Evolutionary conservation across 2,797 vertebrate species (phyloP), one percentile per base, ranked within the genome.

Genomic region (Pampus argenteus): DNA sequence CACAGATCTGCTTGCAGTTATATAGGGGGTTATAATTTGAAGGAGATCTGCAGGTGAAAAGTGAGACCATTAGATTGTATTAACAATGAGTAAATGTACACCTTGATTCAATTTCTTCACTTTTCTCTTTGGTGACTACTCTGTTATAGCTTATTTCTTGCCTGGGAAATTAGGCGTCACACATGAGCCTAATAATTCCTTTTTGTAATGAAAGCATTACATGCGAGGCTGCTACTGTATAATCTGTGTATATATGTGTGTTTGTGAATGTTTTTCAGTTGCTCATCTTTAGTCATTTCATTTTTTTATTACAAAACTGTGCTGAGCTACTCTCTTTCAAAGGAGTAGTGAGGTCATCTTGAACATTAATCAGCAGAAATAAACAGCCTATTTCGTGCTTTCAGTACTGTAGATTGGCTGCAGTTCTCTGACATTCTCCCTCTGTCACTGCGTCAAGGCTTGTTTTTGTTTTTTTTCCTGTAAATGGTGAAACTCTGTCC

Each of bases 401-500:
- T 75, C 72, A 59, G 44, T 42, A 11, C 47, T 29, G 65, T 40
- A 50, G 67, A 64, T 25, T 56, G 60, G 61, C 55, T 78, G 20
- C 48, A 13, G 13, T 44, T 62, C 55, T 78, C 49, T 61, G 36
- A 29, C 67, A 61, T 62, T 77, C 66, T 66, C 64, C 87, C 69
- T 79, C 71, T 72, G 34, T 20, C 78, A 48, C 72, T 87, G 84
- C 74, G 31, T 87, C 86, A 86, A 81, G 62, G 44, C 51, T 55
- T 2, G 4, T 0, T 10, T 58, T 76, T 81, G 86, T 89, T 76
- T 81, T 87, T 89, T 85, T 89, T 83, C 88, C 90, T 81, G 87
- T 82, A 92, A 93, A 90, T 54, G 84, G 83, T 90, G 92, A 92
- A 92, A 93, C 81, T 84, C 86, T 66, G 91, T 78, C 84, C 85